A percentile compares a stretch with the other conserved stretches of the same genome.
Evolutionary conservation across 2,888 invertebrate genomes (phyloP).

Genomic region (Stegana nigrithorax): DNA sequence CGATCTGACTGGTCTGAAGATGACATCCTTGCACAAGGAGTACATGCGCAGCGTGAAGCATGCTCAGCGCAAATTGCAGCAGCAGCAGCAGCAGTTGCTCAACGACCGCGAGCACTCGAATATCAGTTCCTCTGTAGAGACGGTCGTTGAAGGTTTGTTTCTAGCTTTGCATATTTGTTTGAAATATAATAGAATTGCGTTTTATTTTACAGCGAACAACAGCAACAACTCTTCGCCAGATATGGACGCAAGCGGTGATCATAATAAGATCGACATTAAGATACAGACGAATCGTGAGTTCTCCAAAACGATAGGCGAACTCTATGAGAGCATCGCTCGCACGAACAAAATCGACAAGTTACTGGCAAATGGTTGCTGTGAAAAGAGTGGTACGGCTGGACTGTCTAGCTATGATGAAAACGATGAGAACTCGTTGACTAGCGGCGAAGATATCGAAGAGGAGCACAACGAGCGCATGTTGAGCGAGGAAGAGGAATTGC

Average conservation of each 20-base stretch:
- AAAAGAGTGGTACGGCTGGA: slow-evolving; percentile 29
- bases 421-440: slow-evolving; percentile 65
- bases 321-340: slow-evolving; percentile 64
- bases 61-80: slow-evolving; percentile 49
- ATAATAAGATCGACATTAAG: slow-evolving; percentile 68
- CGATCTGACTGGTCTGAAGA: slow-evolving; percentile 74
- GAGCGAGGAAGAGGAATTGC: slow-evolving; percentile 80
- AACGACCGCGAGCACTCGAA: slow-evolving; percentile 37
- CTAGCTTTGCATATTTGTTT: neutral
- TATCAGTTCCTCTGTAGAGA: slow-evolving; percentile 38
- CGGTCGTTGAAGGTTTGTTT: slow-evolving; percentile 49
- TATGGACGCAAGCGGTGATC: slow-evolving; percentile 38
- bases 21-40: slow-evolving; percentile 67
- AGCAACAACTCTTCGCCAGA: slow-evolving; percentile 27
- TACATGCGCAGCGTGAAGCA: slow-evolving; percentile 68
- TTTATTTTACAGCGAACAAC: slow-evolving; percentile 5
- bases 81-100: slow-evolving; percentile 44
- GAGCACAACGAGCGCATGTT: slow-evolving; percentile 75
- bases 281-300: slow-evolving; percentile 68
- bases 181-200: neutral
- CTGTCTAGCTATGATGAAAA: slow-evolving; percentile 71
- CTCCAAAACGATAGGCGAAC: slow-evolving; percentile 67
- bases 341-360: slow-evolving; percentile 27
- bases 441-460: slow-evolving; percentile 73
- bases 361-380: slow-evolving; percentile 41